These are phyloP conservation scores for Cheilosia soror DNA, from an alignment of 2,888 invertebrate species.

Conservation along the genomic window DNA sequence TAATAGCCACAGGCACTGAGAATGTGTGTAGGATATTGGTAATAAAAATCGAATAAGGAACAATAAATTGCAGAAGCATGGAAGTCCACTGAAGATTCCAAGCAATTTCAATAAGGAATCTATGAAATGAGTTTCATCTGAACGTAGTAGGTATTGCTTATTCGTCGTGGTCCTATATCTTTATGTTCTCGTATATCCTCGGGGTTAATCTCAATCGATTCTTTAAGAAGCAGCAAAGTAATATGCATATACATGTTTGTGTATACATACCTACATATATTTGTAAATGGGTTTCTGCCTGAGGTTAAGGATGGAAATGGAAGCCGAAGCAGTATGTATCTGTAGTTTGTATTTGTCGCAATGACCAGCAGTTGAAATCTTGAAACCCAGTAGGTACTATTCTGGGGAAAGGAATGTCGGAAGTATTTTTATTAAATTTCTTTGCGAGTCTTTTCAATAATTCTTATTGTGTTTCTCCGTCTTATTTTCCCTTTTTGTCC, in stretches of 20 bases:
- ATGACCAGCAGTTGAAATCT: constrained; percentile 64
- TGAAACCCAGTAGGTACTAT: constrained; percentile 37
- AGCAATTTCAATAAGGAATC: constrained; percentile 68
- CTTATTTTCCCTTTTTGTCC: constrained; percentile 8
- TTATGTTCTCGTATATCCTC: constrained; percentile 39
- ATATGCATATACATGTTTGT: constrained; percentile 51
- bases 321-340: neutral
- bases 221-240: constrained; percentile 51
- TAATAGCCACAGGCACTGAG: constrained; percentile 48
- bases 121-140: constrained; percentile 58
- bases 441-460: constrained; percentile 62
- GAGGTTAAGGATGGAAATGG: constrained; percentile 30
- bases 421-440: constrained; percentile 74
- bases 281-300: constrained; percentile 39
- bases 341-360: constrained; percentile 29
- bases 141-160: constrained; percentile 54
- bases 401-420: constrained; percentile 59
- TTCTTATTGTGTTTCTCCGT: constrained; percentile 51
- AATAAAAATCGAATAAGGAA: constrained; percentile 71
- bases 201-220: constrained; percentile 66
- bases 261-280: constrained; percentile 23
- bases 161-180: constrained; percentile 35
- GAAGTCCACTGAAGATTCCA: constrained; percentile 54
- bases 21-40: constrained; percentile 60
- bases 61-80: constrained; percentile 72